Evolutionary conservation across 2,797 vertebrate genomes (phyloP).

Genomic region (Parotocinclus haroldoi): DNA sequence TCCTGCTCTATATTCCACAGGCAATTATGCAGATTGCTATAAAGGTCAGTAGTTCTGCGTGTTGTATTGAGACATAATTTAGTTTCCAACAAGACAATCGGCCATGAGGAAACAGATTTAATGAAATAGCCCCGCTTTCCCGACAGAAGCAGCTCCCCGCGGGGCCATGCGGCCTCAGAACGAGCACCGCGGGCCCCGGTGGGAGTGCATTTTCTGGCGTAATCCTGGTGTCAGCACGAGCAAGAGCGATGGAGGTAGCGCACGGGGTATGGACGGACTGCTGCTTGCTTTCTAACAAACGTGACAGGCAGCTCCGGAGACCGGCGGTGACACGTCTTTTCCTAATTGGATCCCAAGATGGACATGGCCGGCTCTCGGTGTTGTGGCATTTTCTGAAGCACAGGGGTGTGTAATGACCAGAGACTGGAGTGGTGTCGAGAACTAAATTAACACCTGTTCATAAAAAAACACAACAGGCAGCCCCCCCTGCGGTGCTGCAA

Average conservation of each 20-base stretch:
- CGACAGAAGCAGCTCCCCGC: background rate
- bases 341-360: constrained; percentile 45
- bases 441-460: constrained; percentile 35
- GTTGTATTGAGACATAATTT: background rate
- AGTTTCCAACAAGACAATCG: background rate
- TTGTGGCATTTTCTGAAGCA: constrained; percentile 29
- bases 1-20: background rate
- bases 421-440: background rate
- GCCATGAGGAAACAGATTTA: background rate
- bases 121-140: no score
- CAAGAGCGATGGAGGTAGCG: constrained; percentile 13
- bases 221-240: constrained; percentile 21
- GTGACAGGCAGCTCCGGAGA: constrained; percentile 36
- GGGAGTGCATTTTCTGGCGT: constrained; percentile 26
- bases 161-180: background rate
- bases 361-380: constrained; percentile 29
- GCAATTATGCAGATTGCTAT: background rate
- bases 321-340: constrained; percentile 40
- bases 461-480: constrained; percentile 24
- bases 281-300: constrained; percentile 1
- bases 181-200: background rate
- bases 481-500: background rate
- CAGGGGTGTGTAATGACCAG: constrained; percentile 14
- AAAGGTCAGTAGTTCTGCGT: constrained; percentile 16
- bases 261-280: constrained; percentile 1